These are phyloP conservation scores for Nilaparvata lugens DNA, from an alignment of 1,140 invertebrate genomes.

Conservation along the genomic window DNA sequence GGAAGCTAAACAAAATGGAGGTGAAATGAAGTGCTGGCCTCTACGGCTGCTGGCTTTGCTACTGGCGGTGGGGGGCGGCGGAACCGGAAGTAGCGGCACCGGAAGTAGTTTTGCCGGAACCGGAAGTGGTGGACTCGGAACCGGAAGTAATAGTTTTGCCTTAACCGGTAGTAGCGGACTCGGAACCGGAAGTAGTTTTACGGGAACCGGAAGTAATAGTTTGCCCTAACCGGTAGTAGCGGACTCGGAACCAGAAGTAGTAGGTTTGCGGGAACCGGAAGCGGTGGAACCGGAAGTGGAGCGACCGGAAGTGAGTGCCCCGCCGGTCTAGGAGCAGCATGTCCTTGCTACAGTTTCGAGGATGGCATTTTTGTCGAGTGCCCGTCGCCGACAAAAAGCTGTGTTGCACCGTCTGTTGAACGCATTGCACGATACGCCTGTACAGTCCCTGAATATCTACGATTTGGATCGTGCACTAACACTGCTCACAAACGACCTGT, in stretches of 20 bases:
- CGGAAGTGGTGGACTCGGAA: too few species aligned
- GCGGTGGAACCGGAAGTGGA: neutral
- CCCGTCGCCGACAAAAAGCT: conserved; percentile 58
- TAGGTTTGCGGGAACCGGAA: too few species aligned
- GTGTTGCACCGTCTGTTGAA: conserved; percentile 41
- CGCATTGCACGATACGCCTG: conserved; percentile 43
- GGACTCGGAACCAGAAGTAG: too few species aligned
- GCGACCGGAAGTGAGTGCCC: neutral
- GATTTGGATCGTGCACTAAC: conserved; percentile 68
- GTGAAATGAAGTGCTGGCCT: neutral
- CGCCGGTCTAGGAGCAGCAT: conserved; percentile 40
- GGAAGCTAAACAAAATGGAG: neutral
- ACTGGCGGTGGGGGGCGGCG: neutral
- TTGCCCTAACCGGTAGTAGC: too few species aligned
- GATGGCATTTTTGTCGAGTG: conserved; percentile 85
- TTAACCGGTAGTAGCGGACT: too few species aligned
- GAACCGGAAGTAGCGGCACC: neutral
- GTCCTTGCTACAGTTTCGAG: conserved; percentile 84
- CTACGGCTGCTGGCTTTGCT: neutral
- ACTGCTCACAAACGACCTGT: conserved; percentile 56
- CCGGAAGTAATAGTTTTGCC: too few species aligned
- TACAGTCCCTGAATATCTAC: conserved; percentile 80
- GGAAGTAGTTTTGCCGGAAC: too few species aligned
- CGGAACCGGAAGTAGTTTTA: too few species aligned
- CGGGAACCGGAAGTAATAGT: too few species aligned